Conservation (phyloP, 1,140 invertebrate genomes). For the Belonocnema kinseyi region DNA sequence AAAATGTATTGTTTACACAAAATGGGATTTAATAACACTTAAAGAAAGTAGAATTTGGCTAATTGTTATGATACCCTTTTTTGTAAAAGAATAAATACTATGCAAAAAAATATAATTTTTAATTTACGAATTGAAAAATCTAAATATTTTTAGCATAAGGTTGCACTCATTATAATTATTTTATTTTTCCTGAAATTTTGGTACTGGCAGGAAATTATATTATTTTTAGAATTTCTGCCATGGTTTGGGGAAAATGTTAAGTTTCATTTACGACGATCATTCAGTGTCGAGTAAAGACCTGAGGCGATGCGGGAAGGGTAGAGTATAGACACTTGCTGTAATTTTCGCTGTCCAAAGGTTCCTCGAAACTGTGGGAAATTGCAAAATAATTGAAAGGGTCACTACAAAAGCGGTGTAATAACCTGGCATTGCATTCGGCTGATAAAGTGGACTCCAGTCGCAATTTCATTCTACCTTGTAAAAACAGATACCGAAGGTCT, state of each 20-base stretch:
- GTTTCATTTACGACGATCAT: conserved; percentile 12
- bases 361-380: conserved; percentile 30
- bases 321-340: neutral
- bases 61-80: too few relatives aligned
- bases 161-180: too few relatives aligned
- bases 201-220: too few relatives aligned
- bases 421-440: conserved; percentile 7
- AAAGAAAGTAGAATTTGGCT: too few relatives aligned
- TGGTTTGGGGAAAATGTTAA: conserved; percentile 5
- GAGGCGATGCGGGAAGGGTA: neutral
- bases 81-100: too few relatives aligned
- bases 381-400: conserved; percentile 31
- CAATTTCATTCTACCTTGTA: conserved; percentile 23
- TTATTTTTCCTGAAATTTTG: too few relatives aligned
- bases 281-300: neutral
- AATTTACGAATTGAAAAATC: too few relatives aligned
- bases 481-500: conserved; percentile 15
- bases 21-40: too few relatives aligned
- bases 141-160: too few relatives aligned
- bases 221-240: neutral
- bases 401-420: conserved; percentile 22
- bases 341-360: conserved; percentile 23
- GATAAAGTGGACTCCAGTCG: conserved; percentile 18
- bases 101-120: too few relatives aligned
- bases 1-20: too few relatives aligned